Percentiles rank a stretch among this genome's conserved stretches.
phyloP scores from a whole-genome alignment of 2,113 vertebrate species.

The Pteropus alecto region DNA sequence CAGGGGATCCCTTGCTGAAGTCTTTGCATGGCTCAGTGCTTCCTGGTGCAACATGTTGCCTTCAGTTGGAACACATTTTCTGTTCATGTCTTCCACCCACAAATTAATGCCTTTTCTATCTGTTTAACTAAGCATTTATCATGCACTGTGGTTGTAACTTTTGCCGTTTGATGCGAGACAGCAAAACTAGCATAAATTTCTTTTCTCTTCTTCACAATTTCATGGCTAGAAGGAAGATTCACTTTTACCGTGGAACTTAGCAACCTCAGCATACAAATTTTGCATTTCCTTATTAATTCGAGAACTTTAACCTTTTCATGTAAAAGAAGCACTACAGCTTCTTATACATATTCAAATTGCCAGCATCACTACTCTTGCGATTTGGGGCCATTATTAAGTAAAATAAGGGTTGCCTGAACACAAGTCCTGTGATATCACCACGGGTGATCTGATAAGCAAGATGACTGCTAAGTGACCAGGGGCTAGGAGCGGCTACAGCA shows the following conservation, averaged over 20 bases:
- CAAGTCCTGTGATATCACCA: neutral
- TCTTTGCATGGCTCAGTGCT: neutral
- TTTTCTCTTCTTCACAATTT: neutral
- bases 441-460: neutral
- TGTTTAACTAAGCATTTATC: neutral
- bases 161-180: neutral
- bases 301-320: neutral
- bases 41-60: neutral
- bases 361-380: neutral
- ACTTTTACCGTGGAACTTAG: too few species aligned
- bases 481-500: too few species aligned
- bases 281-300: neutral
- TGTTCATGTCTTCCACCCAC: neutral
- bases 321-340: neutral
- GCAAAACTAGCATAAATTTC: neutral
- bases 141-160: too few species aligned
- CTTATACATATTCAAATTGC: neutral
- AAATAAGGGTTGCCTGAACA: neutral
- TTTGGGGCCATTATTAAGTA: neutral
- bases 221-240: too few species aligned
- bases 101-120: neutral
- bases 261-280: neutral
- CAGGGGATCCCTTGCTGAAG: too few species aligned
- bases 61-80: too few species aligned
- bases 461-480: neutral